Conservation (phyloP, 2,888 invertebrate species). For the Microplitis manilae region DNA sequence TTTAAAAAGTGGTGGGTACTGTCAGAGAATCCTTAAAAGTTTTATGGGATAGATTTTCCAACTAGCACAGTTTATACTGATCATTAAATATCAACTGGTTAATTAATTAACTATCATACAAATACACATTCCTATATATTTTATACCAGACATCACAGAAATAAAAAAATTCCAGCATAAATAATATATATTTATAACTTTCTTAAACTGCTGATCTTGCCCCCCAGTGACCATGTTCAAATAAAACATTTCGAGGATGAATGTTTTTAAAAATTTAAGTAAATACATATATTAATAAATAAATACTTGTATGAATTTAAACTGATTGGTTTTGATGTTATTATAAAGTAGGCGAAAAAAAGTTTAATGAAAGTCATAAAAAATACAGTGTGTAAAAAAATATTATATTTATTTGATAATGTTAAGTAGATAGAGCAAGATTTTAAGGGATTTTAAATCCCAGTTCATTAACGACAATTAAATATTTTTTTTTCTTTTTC, state of each 20-base stretch:
- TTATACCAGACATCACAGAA: conserved; percentile 19
- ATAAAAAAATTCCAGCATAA: conserved; percentile 16
- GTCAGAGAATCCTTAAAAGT: not conserved
- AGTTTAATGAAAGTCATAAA: conserved; percentile 17
- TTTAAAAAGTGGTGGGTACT: no score
- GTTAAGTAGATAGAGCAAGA: conserved; percentile 42
- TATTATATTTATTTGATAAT: conserved; percentile 48
- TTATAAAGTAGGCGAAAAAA: not conserved
- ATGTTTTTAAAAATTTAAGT: no score
- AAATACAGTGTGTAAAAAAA: conserved; percentile 38
- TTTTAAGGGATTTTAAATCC: not conserved
- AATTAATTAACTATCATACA: conserved; percentile 12
- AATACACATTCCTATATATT: conserved; percentile 7
- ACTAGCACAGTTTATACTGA: conserved; percentile 4
- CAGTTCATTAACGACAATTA: not conserved
- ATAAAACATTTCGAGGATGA: not conserved
- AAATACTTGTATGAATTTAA: not conserved
- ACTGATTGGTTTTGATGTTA: conserved; percentile 15
- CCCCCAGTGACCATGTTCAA: not conserved
- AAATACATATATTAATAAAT: no score
- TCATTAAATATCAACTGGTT: conserved; percentile 3
- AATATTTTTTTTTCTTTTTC: conserved; percentile 2
- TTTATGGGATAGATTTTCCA: conserved; percentile 27
- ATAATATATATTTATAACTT: conserved; percentile 14
- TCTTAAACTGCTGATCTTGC: conserved; percentile 28